A percentile compares a stretch with the other conserved stretches of the same genome.
Evolutionary conservation across 2,888 invertebrate species (phyloP).

Genomic region (Monochamus alternatus): DNA sequence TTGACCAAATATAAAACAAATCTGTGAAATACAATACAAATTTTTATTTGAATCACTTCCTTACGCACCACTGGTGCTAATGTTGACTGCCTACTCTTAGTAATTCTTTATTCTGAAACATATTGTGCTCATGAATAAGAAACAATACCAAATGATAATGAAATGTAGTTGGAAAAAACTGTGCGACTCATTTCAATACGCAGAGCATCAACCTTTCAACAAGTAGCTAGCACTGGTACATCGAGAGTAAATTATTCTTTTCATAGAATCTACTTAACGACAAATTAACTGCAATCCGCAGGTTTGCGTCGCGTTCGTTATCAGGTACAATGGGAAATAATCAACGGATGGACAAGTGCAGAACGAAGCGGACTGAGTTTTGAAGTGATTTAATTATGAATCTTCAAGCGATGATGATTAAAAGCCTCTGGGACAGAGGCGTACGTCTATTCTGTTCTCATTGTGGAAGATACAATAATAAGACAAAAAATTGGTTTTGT

Average conservation of each 20-base stretch:
- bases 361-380: constrained; percentile 42
- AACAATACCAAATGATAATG: not conserved
- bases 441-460: not conserved
- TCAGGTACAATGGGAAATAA: constrained; percentile 55
- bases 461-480: too few species aligned
- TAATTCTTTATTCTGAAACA: too few species aligned
- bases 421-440: constrained; percentile 47
- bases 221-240: too few species aligned
- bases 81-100: too few species aligned
- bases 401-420: constrained; percentile 57
- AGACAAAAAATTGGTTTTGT: too few species aligned
- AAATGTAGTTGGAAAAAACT: not conserved
- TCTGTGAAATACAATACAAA: too few species aligned
- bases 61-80: too few species aligned
- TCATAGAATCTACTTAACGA: constrained; percentile 39
- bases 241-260: not conserved
- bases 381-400: constrained; percentile 57
- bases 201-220: not conserved
- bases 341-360: constrained; percentile 54
- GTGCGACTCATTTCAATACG: not conserved
- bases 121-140: too few species aligned
- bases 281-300: constrained; percentile 50
- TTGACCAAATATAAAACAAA: too few species aligned
- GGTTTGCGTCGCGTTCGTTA: constrained; percentile 44
- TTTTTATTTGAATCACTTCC: too few species aligned